phyloP scores from a whole-genome alignment of 1,140 invertebrate genomes.

The Sitodiplosis mosellana region DNA sequence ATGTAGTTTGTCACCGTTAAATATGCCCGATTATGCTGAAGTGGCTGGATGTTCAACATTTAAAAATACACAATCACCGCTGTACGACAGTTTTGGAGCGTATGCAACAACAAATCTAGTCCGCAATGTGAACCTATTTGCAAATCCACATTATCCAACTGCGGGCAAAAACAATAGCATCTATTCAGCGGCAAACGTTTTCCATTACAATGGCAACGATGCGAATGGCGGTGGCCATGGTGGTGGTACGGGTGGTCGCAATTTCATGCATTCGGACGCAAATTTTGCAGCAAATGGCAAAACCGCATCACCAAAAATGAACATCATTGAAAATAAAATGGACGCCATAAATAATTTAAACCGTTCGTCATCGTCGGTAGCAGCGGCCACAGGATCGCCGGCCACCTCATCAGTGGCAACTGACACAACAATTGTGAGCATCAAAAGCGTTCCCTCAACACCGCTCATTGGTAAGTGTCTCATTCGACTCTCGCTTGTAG shows the following conservation, averaged over 20 bases:
- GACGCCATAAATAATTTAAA: slow-evolving; percentile 17
- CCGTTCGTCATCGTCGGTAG: slow-evolving; percentile 8
- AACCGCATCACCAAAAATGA: slow-evolving; percentile 12
- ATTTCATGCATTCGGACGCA: not conserved
- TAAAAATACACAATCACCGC: slow-evolving; percentile 20
- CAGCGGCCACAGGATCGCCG: not conserved
- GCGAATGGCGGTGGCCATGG: slow-evolving; percentile 12
- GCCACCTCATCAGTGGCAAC: not conserved
- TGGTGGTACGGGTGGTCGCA: not conserved
- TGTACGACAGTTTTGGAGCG: slow-evolving; percentile 24
- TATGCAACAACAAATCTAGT: slow-evolving; percentile 26
- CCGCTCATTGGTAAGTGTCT: slow-evolving; percentile 14
- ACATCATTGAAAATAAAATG: slow-evolving; percentile 24
- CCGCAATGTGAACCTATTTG: slow-evolving; percentile 23
- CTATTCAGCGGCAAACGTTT: slow-evolving; percentile 15
- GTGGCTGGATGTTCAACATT: slow-evolving; percentile 26
- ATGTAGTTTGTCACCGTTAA: slow-evolving; percentile 21
- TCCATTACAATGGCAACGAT: slow-evolving; percentile 17
- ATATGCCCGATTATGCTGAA: slow-evolving; percentile 30
- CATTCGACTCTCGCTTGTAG: slow-evolving; percentile 10
- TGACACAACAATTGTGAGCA: not conserved
- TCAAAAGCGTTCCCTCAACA: slow-evolving; percentile 12
- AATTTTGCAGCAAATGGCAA: not conserved
- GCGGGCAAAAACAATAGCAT: slow-evolving; percentile 1
- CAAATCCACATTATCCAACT: slow-evolving; percentile 12